phyloP scores from a whole-genome alignment of 1,140 invertebrate genomes.

The Aradophagus sp. region DNA sequence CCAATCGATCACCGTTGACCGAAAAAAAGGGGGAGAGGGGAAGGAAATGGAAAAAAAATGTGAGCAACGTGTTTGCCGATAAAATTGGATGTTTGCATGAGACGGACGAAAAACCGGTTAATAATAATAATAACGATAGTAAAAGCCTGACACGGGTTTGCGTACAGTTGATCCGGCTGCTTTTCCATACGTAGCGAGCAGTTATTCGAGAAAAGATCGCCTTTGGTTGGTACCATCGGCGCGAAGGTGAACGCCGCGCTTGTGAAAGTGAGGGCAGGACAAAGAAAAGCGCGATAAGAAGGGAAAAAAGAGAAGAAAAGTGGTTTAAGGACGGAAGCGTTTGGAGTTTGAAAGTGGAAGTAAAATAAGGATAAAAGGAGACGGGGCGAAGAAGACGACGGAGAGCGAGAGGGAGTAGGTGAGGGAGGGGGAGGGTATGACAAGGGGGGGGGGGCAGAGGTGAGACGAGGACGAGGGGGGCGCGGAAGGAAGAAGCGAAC shows the following conservation, averaged over 20 bases:
- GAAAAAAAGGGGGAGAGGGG: not conserved
- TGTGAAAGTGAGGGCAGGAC: constrained; percentile 24
- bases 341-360: constrained; percentile 21
- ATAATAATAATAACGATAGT: too few relatives aligned
- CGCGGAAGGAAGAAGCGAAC: constrained; percentile 9
- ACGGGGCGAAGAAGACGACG: constrained; percentile 3
- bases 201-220: constrained; percentile 42
- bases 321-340: constrained; percentile 28
- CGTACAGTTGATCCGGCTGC: constrained; percentile 37
- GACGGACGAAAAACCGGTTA: too few relatives aligned
- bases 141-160: too few relatives aligned
- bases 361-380: constrained; percentile 12
- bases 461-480: constrained; percentile 17
- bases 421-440: constrained; percentile 4
- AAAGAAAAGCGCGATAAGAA: constrained; percentile 27
- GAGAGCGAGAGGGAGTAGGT: constrained; percentile 10
- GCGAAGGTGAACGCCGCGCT: constrained; percentile 30
- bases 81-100: constrained; percentile 15
- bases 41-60: too few relatives aligned
- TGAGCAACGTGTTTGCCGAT: too few relatives aligned
- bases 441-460: constrained; percentile 19
- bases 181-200: constrained; percentile 49
- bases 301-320: constrained; percentile 18
- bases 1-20: too few relatives aligned
- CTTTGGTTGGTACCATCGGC: constrained; percentile 26